Base-by-base conservation (phyloP, 2,888 invertebrate genomes). In the Cryptus armator region DNA sequence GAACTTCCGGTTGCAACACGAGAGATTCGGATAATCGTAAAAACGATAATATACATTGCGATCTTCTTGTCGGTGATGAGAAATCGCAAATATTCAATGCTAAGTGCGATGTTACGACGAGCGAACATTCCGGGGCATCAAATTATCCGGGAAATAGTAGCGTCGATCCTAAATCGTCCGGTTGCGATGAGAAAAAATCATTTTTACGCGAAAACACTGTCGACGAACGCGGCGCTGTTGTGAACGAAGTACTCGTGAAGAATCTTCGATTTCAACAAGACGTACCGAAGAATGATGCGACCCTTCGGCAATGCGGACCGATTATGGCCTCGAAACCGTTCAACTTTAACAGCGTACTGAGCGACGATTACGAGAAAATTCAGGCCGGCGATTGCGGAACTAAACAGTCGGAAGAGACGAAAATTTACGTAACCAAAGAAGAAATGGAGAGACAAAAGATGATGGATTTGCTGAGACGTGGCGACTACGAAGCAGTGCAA, bases 181-280 rank as follows among this genome's bases (percentile, higher is more conserved):
- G 86, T 81, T 80, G 19, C 53, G 89, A 87, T 10, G 86, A 87
- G 9, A 84, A 78, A 5, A 74, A 64, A 67, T 43, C 78, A 80
- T 51, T 53, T 64, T 24, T 67, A 46, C 75, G 76, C 29, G 51
- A 70, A 4, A 84, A 86, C 64, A 81, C 75, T 14, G 83, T 43
- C 7, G 86, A 86, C 2, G 87, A 88, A 14, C 82, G 86, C 10
- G 87, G 78, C 0, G 85, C 90, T 4, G 88, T 91, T 16, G 89
- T 92, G 10, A 92, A 89, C 66, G 92, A 92, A 72, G 87, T 91
- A 53, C 86, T 92, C 10, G 86, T 92, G 68, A 92, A 91, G 82
- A 92, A 90, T 81, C 87, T 92, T 4, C 90, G 90, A 51, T 92
- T 92, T 75, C 88, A 91, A 72, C 92, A 91, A 48, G 92, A 91